Base-by-base conservation (phyloP, 2,113 vertebrate species). In the Tyto alba region DNA sequence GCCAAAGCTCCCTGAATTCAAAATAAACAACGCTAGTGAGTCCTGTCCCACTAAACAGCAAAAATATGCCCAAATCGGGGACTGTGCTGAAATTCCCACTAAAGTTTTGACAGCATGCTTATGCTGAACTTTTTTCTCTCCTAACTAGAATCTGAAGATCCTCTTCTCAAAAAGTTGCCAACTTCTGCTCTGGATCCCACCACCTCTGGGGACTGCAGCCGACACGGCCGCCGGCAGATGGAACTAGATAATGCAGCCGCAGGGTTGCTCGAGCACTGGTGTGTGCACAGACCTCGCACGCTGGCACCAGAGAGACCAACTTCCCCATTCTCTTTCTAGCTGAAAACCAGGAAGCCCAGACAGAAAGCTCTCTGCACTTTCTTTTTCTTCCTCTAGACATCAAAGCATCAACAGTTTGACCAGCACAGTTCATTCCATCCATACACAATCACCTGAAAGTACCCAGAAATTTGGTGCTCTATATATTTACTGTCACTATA, bases 1-100 rank as follows among this genome's bases (percentile, higher is more conserved):
- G 94, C 95, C 96, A 95, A 88, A 81, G 59, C 47, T 74, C 50
- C 90, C 79, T n/a, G 55, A 77, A 90, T n/a, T 96, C 19, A 94
- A 96, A 96, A 93, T 62, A 97, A 97, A 95, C 88, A 92, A 43
- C 1, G 2, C 32, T 36, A 76, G 75, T 40, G 8, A 68, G 59
- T 88, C 63, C 63, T 32, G 25, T 66, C n/a, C 75, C 76, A 62
- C 67, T n/a, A 6, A 74, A 40, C 45, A 80, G 68, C 40, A 64
- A 86, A 95, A 92, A 69, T 45, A 80, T 57, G 72, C 83, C 89
- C 95, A 72, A 87, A 90, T 2, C 91, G 77, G 80, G 84, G 15
- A 80, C 41, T 27, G 38, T 6, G 22, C 64, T 75, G 38, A 55
- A 87, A 67, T 48, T 60, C 57, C 76, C 52, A 27, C 59, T 69